Percentiles rank a stretch among this genome's conserved stretches.
Conservation (phyloP, 2,113 vertebrate genomes). For the Nibea albiflora region DNA sequence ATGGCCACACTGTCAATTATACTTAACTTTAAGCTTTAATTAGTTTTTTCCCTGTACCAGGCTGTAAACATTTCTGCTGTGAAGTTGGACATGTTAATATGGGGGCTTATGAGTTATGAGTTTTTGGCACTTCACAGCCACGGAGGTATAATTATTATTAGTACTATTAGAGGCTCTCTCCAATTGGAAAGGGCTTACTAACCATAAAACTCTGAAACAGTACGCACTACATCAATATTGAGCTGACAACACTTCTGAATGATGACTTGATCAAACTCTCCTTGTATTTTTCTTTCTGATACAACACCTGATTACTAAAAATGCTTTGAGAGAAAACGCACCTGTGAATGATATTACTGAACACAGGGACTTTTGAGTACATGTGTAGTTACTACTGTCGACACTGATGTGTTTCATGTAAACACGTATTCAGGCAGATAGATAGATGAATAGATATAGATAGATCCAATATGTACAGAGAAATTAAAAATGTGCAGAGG, state of each 20-base stretch:
- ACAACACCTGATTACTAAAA: constrained; percentile 20
- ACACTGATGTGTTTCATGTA: background rate
- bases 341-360: constrained; percentile 7
- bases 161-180: too few species aligned
- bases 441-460: too few species aligned
- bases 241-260: constrained; percentile 14
- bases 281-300: background rate
- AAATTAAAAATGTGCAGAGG: too few species aligned
- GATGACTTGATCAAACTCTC: constrained; percentile 18
- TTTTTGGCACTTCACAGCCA: too few species aligned
- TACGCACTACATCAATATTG: constrained; percentile 9
- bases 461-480: too few species aligned
- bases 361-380: background rate
- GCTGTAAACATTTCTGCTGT: too few species aligned
- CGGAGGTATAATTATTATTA: background rate
- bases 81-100: too few species aligned
- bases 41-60: too few species aligned
- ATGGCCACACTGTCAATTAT: too few species aligned
- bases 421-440: background rate
- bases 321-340: background rate
- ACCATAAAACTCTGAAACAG: background rate
- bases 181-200: background rate
- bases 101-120: too few species aligned
- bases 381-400: background rate
- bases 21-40: too few species aligned